A percentile compares a stretch with the other conserved stretches of the same genome.
Conservation (phyloP, 2,797 vertebrate genomes). For the Botia almorhae region DNA sequence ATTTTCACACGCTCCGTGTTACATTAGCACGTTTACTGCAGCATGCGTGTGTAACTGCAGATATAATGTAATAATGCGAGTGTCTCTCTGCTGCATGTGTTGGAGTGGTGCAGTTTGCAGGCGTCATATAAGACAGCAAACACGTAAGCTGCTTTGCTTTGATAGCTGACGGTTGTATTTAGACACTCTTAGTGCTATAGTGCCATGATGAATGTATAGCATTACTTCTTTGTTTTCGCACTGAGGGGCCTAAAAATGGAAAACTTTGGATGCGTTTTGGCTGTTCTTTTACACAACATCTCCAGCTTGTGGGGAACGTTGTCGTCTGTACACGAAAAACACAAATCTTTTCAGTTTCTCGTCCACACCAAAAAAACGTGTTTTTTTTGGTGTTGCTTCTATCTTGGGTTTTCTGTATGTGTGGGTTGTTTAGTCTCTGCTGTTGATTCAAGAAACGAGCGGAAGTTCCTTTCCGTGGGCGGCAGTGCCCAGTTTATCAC, state of each 20-base stretch:
- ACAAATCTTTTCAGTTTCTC: too few species aligned
- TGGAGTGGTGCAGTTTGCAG: not conserved
- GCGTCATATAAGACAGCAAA: not conserved
- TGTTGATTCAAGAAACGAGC: constrained; percentile 26
- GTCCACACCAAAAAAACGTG: not conserved
- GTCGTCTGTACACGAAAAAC: too few species aligned
- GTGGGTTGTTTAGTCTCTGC: not conserved
- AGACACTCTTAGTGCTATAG: not conserved
- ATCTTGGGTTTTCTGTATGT: not conserved
- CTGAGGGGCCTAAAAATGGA: not conserved
- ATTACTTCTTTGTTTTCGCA: not conserved
- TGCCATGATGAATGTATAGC: not conserved
- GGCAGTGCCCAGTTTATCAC: constrained; percentile 18
- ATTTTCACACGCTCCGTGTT: constrained; percentile 44
- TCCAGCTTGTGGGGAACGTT: too few species aligned
- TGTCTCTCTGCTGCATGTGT: not conserved
- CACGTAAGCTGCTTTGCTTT: too few species aligned
- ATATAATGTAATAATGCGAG: not conserved
- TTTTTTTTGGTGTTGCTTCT: not conserved
- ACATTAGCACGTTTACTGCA: constrained; percentile 36
- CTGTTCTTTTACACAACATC: too few species aligned
- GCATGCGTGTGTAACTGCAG: constrained; percentile 1
- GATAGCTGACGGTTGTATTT: too few species aligned
- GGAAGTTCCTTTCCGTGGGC: constrained; percentile 34
- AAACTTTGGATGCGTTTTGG: too few species aligned